Percentiles rank a stretch among this genome's conserved stretches.
phyloP scores from a whole-genome alignment of 1,140 invertebrate species.

The Nephila pilipes region DNA sequence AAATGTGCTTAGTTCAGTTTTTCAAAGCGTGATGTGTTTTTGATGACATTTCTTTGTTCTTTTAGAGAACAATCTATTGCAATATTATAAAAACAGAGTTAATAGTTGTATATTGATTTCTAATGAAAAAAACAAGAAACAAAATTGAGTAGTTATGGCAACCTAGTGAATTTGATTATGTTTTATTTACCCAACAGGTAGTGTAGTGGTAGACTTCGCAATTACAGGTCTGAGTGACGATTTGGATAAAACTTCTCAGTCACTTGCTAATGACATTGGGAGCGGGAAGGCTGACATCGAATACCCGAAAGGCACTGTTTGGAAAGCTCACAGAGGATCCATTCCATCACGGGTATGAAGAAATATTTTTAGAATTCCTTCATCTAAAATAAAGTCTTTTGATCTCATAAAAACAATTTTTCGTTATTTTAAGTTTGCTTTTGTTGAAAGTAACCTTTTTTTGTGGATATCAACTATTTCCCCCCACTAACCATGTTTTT shows the following conservation, averaged over 20 bases:
- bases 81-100: background rate
- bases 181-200: conserved; percentile 46
- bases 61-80: too few relatives aligned
- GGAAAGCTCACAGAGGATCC: conserved; percentile 41
- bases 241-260: conserved; percentile 45
- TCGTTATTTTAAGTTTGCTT: too few relatives aligned
- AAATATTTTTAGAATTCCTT: too few relatives aligned
- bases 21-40: too few relatives aligned
- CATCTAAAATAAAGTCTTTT: too few relatives aligned
- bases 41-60: too few relatives aligned
- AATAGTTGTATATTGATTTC: background rate
- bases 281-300: conserved; percentile 38
- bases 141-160: background rate
- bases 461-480: too few relatives aligned
- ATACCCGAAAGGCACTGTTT: background rate
- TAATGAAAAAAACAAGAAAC: conserved; percentile 22
- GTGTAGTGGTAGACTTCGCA: conserved; percentile 60
- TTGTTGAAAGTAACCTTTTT: too few relatives aligned
- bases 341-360: conserved; percentile 18
- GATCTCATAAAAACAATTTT: too few relatives aligned
- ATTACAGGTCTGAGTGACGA: conserved; percentile 57
- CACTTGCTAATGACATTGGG: background rate
- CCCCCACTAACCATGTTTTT: too few relatives aligned
- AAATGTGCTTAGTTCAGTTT: too few relatives aligned
- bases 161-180: background rate